Evolutionary conservation across 2,888 invertebrate species (phyloP).

Genomic region (Eristalis intricaria): DNA sequence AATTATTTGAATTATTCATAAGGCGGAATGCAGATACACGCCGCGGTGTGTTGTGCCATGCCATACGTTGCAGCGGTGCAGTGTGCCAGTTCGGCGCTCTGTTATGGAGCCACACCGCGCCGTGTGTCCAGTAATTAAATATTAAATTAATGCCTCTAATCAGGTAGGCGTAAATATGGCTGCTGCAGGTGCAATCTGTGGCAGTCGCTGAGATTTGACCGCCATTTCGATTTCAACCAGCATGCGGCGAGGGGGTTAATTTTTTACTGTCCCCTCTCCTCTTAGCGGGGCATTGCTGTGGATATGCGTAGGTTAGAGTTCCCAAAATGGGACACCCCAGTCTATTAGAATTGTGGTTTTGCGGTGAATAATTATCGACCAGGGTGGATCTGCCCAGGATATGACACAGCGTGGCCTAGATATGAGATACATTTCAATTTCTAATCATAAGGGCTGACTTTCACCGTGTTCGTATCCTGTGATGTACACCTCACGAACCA

Average conservation of each 20-base stretch:
- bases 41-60: not conserved
- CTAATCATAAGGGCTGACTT: not conserved
- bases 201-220: slow-evolving; percentile 32
- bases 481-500: not conserved
- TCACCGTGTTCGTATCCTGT: not conserved
- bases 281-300: not conserved
- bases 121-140: slow-evolving; percentile 57
- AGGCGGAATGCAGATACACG: slow-evolving; percentile 42
- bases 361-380: not conserved
- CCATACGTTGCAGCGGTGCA: not conserved
- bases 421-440: not conserved
- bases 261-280: not conserved
- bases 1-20: slow-evolving; percentile 69
- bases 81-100: not conserved
- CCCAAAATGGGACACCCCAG: not conserved
- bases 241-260: not conserved
- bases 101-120: not conserved
- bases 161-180: slow-evolving; percentile 36
- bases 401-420: not conserved
- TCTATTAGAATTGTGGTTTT: not conserved
- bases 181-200: slow-evolving; percentile 48
- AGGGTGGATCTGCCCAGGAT: not conserved
- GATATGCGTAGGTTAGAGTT: slow-evolving; percentile 3
- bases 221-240: slow-evolving; percentile 32
- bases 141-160: slow-evolving; percentile 66